These are phyloP conservation scores for Zophobas atratus DNA, from an alignment of 1,140 invertebrate species.

Conservation along the genomic window DNA sequence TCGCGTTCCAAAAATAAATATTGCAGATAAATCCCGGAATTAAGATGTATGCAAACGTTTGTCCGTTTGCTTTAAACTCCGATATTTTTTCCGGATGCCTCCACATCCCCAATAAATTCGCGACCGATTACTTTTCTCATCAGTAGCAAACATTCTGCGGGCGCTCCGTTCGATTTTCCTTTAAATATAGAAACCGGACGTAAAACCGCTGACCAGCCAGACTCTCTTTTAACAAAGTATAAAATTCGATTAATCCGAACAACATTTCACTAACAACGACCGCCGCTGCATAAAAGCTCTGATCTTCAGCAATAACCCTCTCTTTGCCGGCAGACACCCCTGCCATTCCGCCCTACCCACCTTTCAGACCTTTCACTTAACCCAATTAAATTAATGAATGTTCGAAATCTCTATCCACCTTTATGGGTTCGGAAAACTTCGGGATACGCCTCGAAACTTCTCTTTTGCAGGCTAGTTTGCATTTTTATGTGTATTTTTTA, in stretches of 20 bases:
- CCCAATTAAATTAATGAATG: slow-evolving; percentile 61
- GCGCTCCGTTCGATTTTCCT: slow-evolving; percentile 56
- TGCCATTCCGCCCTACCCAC: slow-evolving; percentile 35
- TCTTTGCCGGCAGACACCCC: slow-evolving; percentile 46
- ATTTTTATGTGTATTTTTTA: slow-evolving; percentile 45
- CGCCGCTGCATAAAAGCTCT: slow-evolving; percentile 56
- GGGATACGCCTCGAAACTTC: slow-evolving; percentile 12
- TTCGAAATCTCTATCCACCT: slow-evolving; percentile 56
- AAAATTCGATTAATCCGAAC: slow-evolving; percentile 61
- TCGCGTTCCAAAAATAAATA: neutral
- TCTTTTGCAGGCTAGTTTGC: slow-evolving; percentile 49
- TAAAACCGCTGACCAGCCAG: slow-evolving; percentile 58
- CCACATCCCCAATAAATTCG: slow-evolving; percentile 47
- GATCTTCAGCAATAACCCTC: slow-evolving; percentile 57
- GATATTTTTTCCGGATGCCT: slow-evolving; percentile 22
- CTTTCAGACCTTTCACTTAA: slow-evolving; percentile 59
- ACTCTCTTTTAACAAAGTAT: slow-evolving; percentile 60
- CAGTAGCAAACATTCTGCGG: slow-evolving; percentile 54
- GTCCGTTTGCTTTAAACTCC: slow-evolving; percentile 14
- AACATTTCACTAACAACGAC: slow-evolving; percentile 56
- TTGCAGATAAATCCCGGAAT: neutral
- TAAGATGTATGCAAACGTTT: slow-evolving; percentile 14
- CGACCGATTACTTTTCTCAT: slow-evolving; percentile 55
- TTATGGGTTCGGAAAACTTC: slow-evolving; percentile 54
- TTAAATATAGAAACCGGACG: slow-evolving; percentile 54